Base-by-base conservation (phyloP, 2,797 vertebrate genomes). In the Mus spretus region DNA sequence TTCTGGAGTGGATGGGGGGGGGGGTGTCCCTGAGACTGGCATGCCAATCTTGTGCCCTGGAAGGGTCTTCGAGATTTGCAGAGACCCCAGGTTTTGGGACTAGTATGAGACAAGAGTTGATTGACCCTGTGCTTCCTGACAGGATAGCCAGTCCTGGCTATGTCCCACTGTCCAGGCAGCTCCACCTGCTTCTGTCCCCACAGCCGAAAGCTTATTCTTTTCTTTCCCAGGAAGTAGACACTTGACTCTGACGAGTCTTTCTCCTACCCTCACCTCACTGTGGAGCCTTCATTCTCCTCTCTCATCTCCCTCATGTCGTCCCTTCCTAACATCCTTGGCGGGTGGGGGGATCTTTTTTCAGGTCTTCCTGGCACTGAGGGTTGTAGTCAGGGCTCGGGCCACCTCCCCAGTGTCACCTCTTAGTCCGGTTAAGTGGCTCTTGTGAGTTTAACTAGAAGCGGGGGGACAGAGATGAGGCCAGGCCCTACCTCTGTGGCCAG, bases 401-500 rank as follows among this genome's bases (percentile, higher is more conserved):
- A 26, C 47, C n/a, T 85, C 67, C 77, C 80, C 70, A 84, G 83
- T 78, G 28, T 85, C 77, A 88, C n/a, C 22, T 40, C 65, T 90
- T 50, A 53, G 86, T 70, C 4, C 1, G 57, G 82, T 67, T 12
- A n/a, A 44, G 93, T 94, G 70, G 92, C 80, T 82, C 44, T 22
- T 67, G 55, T 19, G 37, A 92, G 67, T 89, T 26, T 55, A 65
- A 15, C 50, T 63, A 0, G 26, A 92, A 85, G 40, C n/a, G 47
- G 17, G 50, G 14, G 65, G 59, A 28, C 26, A 87, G 96, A 55
- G 34, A 34, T 72, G 74, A 67, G 80, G 11, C 78, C 8, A 6
- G 86, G 55, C 92, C 77, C 82, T 90, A 83, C 87, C 86, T 91
- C 82, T 59, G 55, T 3, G 53, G 75, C 92, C 82, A 19, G 72